Evolutionary conservation across 2,797 vertebrate species (phyloP), one percentile per base, ranked within the genome.

Genomic region (Tamandua tetradactyla): DNA sequence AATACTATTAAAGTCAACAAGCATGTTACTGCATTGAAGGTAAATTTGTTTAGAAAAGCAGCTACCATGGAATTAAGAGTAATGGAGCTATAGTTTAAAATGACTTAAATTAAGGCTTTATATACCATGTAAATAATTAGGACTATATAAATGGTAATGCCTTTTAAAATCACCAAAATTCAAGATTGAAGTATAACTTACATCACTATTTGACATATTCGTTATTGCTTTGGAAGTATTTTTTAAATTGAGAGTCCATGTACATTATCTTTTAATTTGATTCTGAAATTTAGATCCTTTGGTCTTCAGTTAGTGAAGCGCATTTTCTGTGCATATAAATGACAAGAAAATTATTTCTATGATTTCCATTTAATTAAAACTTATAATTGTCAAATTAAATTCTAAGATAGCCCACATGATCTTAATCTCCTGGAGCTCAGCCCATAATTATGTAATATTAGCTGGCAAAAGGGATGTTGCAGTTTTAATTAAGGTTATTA

Each of bases 401-500:
- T 93, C 37, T 86, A 74, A 78, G 49, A 79, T 61, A 37, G 87
- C 55, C 35, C 35, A 68, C 32, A 40, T 78, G 82, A 94, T 81
- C 84, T 81, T 75, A 52, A 20, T 68, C 49, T 44, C 49, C 61
- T 78, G 35, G 62, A 89, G 62, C 90, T 86, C 95, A 95, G 35
- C 42, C 30, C 15, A 7, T 92, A 61, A 91, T 92, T 92, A 62
- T 75, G 55, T 80, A 94, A 75, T 86, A 86, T 91, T 82, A 86
- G 22, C 47, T 52, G 37, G 35, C 42, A 93, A 90, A 90, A 82
- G 17, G 52, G 30, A 95, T 95, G 74, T 44, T 75, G 18, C 22
- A 68, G 44, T 78, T 86, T 5, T 93, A 92, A 95, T 95, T 94
- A 87, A 84, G 42, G 59, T 89, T 95, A 94, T 93, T 94, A 94